Conservation (phyloP, 2,113 vertebrate species). For the Ochotona princeps region DNA sequence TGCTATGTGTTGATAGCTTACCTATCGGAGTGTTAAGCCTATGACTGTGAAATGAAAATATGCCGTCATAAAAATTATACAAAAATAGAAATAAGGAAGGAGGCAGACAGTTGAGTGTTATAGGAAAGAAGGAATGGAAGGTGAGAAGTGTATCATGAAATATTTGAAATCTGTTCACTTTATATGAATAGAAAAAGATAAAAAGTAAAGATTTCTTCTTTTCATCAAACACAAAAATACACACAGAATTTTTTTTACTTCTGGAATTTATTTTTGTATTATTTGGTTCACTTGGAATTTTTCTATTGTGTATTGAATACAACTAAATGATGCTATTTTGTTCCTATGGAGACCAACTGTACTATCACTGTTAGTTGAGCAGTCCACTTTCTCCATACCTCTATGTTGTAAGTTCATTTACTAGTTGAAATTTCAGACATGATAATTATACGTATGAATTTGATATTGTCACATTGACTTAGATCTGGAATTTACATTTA, state of each 20-base stretch:
- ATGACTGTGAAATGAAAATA: too few relatives aligned
- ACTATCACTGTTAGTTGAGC: not conserved
- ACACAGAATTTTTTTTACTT: too few relatives aligned
- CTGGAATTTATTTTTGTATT: not conserved
- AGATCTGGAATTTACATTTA: not conserved
- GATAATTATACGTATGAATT: not conserved
- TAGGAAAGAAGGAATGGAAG: too few relatives aligned
- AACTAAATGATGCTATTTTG: not conserved
- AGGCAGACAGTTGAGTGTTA: too few relatives aligned
- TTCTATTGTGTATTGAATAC: not conserved
- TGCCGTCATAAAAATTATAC: too few relatives aligned
- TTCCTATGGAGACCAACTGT: not conserved
- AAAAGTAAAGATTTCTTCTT: not conserved
- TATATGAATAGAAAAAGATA: too few relatives aligned
- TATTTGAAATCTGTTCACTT: too few relatives aligned
- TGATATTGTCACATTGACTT: not conserved
- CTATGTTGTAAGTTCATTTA: not conserved
- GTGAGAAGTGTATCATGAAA: too few relatives aligned
- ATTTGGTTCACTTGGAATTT: not conserved
- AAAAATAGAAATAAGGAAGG: too few relatives aligned
- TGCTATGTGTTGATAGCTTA: too few relatives aligned
- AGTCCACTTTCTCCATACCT: not conserved
- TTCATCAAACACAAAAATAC: not conserved
- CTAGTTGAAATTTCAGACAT: not conserved
- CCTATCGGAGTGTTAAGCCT: too few relatives aligned